Conservation (phyloP, 2,797 vertebrate genomes). For the Myripristis jacobus region DNA sequence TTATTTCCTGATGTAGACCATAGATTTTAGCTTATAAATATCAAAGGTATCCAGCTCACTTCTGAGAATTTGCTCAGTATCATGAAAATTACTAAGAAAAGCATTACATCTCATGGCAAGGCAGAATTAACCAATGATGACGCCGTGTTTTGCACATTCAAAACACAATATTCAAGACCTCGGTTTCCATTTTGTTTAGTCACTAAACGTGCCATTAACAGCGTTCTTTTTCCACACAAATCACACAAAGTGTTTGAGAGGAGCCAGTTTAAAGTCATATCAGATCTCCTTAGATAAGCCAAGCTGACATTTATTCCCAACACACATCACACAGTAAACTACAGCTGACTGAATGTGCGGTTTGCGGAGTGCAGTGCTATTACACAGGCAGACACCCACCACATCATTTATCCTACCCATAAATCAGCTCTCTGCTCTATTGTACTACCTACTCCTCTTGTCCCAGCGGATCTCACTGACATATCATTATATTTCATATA, state of each 20-base stretch:
- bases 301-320: conserved; percentile 80
- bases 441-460: conserved; percentile 77
- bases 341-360: conserved; percentile 76
- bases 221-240: conserved; percentile 57
- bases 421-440: conserved; percentile 81
- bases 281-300: conserved; percentile 80
- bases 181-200: conserved; percentile 35
- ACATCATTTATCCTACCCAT: conserved; percentile 82
- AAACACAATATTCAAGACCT: conserved; percentile 35
- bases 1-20: conserved; percentile 56
- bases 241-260: conserved; percentile 70
- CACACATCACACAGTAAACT: conserved; percentile 80
- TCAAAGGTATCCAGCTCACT: conserved; percentile 59
- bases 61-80: conserved; percentile 45
- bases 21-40: conserved; percentile 60
- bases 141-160: conserved; percentile 30
- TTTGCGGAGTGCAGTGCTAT: conserved; percentile 75
- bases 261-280: conserved; percentile 78
- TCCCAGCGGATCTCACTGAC: conserved; percentile 79
- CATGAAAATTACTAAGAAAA: conserved; percentile 16
- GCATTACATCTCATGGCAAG: conserved; percentile 22
- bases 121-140: conserved; percentile 42
- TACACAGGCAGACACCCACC: conserved; percentile 81
- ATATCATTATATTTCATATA: conserved; percentile 81
- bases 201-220: conserved; percentile 48